Conservation (phyloP, 1,140 invertebrate genomes). For the Cyclargus thomasi region DNA sequence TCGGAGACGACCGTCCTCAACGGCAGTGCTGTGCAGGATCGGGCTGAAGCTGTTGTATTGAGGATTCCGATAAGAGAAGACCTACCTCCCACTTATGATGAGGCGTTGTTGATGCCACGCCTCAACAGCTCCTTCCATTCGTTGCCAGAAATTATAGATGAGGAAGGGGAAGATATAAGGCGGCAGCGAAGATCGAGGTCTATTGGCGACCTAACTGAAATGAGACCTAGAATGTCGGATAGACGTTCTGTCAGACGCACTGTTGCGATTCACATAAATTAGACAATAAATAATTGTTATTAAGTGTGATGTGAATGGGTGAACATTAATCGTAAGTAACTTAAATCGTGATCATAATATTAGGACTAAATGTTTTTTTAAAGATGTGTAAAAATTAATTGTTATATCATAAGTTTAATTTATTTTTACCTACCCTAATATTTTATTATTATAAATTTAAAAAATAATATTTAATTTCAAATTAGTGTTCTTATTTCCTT, state of each 20-base stretch:
- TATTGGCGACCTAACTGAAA: constrained; percentile 58
- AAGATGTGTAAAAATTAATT: background rate
- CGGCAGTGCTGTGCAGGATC: constrained; percentile 67
- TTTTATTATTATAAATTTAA: background rate
- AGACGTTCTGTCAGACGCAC: constrained; percentile 53
- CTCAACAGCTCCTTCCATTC: constrained; percentile 77
- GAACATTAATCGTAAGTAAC: no score
- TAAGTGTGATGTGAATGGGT: no score
- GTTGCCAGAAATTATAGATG: constrained; percentile 71
- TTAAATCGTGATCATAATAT: background rate
- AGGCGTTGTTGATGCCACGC: constrained; percentile 82
- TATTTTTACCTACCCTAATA: background rate
- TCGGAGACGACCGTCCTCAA: constrained; percentile 70
- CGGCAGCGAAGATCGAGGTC: constrained; percentile 54
- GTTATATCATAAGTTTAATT: background rate
- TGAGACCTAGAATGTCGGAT: constrained; percentile 44
- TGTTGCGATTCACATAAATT: constrained; percentile 36
- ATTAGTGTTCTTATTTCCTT: no score
- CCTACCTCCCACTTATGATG: constrained; percentile 82
- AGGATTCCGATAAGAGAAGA: constrained; percentile 76
- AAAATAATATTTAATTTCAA: no score
- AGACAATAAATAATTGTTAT: background rate
- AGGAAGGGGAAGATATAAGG: constrained; percentile 33
- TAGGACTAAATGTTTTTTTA: background rate
- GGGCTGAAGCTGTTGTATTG: constrained; percentile 64